Percentiles rank a stretch among this genome's conserved stretches.
phyloP scores from a whole-genome alignment of 2,888 invertebrate genomes.

The Baccha elongata region DNA sequence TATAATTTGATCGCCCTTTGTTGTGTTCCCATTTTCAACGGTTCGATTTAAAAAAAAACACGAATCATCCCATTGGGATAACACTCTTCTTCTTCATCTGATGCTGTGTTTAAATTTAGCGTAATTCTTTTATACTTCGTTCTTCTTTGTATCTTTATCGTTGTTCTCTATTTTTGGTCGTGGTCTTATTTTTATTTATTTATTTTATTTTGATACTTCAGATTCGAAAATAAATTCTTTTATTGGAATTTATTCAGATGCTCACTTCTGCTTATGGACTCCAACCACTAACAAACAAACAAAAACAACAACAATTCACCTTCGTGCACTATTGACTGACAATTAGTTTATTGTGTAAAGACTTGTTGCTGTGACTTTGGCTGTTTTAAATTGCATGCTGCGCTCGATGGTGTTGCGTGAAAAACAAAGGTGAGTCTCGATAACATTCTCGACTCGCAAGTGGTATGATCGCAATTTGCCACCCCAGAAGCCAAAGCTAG shows the following conservation, averaged over 20 bases:
- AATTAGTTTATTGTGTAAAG: slow-evolving; percentile 64
- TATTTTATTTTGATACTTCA: slow-evolving; percentile 17
- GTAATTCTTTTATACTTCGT: slow-evolving; percentile 23
- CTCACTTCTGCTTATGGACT: slow-evolving; percentile 38
- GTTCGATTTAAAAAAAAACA: slow-evolving; percentile 34
- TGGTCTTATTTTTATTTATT: slow-evolving; percentile 20
- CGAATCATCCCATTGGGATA: slow-evolving; percentile 38
- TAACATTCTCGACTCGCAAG: slow-evolving; percentile 9
- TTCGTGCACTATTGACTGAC: slow-evolving; percentile 69
- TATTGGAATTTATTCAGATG: slow-evolving; percentile 50
- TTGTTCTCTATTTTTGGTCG: slow-evolving; percentile 23
- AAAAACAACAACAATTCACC: slow-evolving; percentile 54
- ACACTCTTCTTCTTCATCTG: slow-evolving; percentile 27
- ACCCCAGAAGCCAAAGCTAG: slow-evolving; percentile 57
- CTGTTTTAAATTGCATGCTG: slow-evolving; percentile 8
- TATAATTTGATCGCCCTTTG: slow-evolving; percentile 23
- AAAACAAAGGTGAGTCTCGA: slow-evolving; percentile 4
- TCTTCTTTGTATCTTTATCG: background rate
- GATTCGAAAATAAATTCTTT: slow-evolving; percentile 39
- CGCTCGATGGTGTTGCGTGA: slow-evolving; percentile 9
- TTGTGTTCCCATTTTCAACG: slow-evolving; percentile 42
- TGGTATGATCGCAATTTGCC: slow-evolving; percentile 65
- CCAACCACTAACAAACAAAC: slow-evolving; percentile 33
- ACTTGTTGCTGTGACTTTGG: slow-evolving; percentile 47
- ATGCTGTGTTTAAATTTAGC: slow-evolving; percentile 61